These are phyloP conservation scores for Pharmacophagus antenor DNA, from an alignment of 2,888 invertebrate species.

Conservation along the genomic window DNA sequence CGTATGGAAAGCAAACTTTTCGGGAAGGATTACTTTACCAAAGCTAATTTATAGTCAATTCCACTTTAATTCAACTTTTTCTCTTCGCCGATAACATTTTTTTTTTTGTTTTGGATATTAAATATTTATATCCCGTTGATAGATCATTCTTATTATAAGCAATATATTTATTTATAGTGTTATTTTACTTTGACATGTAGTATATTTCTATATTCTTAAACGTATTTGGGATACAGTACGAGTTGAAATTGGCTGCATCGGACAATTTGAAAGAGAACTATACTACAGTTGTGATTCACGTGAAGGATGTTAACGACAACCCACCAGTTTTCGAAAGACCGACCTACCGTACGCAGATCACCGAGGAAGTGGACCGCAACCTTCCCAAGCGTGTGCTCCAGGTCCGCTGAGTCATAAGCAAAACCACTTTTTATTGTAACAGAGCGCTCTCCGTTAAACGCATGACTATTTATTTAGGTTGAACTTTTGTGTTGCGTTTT, in stretches of 20 bases:
- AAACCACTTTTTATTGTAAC: slow-evolving; percentile 37
- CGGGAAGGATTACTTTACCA: slow-evolving; percentile 20
- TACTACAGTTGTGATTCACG: slow-evolving; percentile 97
- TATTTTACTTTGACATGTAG: not conserved
- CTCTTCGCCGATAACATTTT: slow-evolving; percentile 14
- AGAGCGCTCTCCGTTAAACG: slow-evolving; percentile 47
- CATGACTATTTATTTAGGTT: slow-evolving; percentile 46
- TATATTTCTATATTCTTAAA: slow-evolving; percentile 2
- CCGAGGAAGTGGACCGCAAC: slow-evolving; percentile 96
- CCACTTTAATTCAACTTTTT: slow-evolving; percentile 27
- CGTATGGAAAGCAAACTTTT: slow-evolving; percentile 25
- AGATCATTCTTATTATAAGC: not conserved
- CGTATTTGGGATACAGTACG: slow-evolving; percentile 84
- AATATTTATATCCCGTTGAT: not conserved
- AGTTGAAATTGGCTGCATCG: slow-evolving; percentile 95
- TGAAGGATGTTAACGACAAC: slow-evolving; percentile 99
- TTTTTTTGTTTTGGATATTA: slow-evolving; percentile 4
- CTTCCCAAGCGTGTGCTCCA: slow-evolving; percentile 95
- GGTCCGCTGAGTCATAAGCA: slow-evolving; percentile 83
- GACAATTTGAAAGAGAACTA: slow-evolving; percentile 98
- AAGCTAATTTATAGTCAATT: slow-evolving; percentile 30
- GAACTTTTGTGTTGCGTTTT: slow-evolving; percentile 41
- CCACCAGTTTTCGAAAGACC: slow-evolving; percentile 97
- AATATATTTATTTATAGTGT: not conserved
- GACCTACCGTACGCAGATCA: slow-evolving; percentile 96